Base-by-base conservation (phyloP, 2,888 invertebrate species). In the Abrostola tripartita region DNA sequence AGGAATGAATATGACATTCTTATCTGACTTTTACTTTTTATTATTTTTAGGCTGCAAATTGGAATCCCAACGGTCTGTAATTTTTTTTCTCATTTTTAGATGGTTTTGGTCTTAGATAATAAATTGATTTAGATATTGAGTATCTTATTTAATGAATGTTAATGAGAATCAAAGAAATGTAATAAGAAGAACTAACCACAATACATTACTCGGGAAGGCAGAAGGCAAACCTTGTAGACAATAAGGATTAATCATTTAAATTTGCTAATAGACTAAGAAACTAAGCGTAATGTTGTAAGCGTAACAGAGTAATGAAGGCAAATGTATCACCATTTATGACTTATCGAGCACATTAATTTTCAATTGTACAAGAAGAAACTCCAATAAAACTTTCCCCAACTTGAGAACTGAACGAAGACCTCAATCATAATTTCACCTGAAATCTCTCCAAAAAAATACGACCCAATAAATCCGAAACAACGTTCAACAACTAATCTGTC, bases 401-500 rank as follows among this genome's bases (percentile, higher is more conserved):
- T 24, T 24, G 24, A 4, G 4, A 24, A 24, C 24, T 24, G 24
- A 24, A 41, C 11, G 6, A 44, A 42, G 5, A 14, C 1, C 14
- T 9, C 9, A 47, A 47, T 47, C 44, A 47, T 24, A 47, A 24
- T 47, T 14, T 14, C 51, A 42, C 14, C 41, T 51, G 52, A 59
- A 61, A 75, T 60, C 52, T 53, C 54, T 49, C 42, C 54, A 4
- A 38, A 47, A 68, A 76, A 55, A 49, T 56, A 52, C 47, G 6
- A 0, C 24, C n/a, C 10, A 12, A 64, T 47, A 52, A 56, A 47
- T 36, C 14, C 49, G 38, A 54, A 69, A 66, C 59, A 71, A 68
- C 63, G 61, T 51, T 55, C 60, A 44, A 57, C 61, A 64, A 84
- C 81, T 85, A 88, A 90, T 90, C 83, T 85, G 81, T 82, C 82